Conservation (phyloP, 2,113 vertebrate species). For the Miniopterus natalensis region DNA sequence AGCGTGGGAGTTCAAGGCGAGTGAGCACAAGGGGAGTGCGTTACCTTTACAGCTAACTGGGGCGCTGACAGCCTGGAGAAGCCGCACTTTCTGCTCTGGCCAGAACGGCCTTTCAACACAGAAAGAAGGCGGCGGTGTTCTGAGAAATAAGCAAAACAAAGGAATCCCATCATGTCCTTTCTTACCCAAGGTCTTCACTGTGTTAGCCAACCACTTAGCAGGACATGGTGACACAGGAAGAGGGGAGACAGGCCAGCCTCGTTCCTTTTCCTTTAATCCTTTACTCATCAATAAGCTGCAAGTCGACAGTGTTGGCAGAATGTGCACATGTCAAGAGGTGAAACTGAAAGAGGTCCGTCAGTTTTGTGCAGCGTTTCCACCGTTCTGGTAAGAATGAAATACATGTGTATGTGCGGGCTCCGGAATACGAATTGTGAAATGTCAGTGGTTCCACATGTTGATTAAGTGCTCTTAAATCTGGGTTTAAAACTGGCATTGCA, state of each 20-base stretch:
- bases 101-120: background rate
- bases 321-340: background rate
- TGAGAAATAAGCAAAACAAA: background rate
- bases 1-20: background rate
- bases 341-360: background rate
- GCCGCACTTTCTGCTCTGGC: background rate
- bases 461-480: conserved; percentile 16
- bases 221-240: background rate
- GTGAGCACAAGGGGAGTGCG: background rate
- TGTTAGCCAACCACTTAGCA: background rate
- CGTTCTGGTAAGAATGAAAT: background rate
- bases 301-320: background rate
- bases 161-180: background rate
- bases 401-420: background rate
- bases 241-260: background rate
- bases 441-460: background rate
- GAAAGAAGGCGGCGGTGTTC: background rate
- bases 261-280: background rate
- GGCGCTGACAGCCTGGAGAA: background rate
- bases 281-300: background rate
- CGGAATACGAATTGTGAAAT: background rate
- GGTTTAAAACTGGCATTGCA: background rate
- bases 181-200: background rate
- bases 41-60: background rate
- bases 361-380: background rate